phyloP scores from a whole-genome alignment of 2,113 vertebrate species.

The Chinchilla lanigera region DNA sequence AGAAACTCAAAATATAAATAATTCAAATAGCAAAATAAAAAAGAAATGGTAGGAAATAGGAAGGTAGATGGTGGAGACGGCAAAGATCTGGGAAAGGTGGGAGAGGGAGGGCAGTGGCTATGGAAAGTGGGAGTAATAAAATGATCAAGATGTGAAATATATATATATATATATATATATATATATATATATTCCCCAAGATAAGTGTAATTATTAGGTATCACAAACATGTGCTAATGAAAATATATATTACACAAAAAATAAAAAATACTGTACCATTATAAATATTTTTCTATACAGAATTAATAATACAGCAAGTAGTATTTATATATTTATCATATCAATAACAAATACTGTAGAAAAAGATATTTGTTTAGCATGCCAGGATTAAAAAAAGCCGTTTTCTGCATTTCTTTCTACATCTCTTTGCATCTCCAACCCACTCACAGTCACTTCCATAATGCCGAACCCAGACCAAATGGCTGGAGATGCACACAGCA shows the following conservation, averaged over 20 bases:
- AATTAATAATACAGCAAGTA: constrained; percentile 15
- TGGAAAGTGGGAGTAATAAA: background rate
- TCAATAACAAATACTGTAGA: background rate
- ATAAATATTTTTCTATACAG: background rate
- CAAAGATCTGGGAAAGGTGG: background rate
- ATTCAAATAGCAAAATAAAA: background rate
- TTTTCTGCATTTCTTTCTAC: background rate
- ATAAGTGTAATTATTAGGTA: background rate
- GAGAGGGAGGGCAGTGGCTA: background rate
- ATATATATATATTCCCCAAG: background rate
- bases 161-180: background rate
- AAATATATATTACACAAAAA: background rate
- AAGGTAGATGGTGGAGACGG: background rate
- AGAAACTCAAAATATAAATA: background rate
- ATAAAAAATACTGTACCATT: background rate
- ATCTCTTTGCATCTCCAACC: background rate
- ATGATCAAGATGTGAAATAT: background rate
- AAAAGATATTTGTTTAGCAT: background rate
- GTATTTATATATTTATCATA: constrained; percentile 49
- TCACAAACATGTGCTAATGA: background rate
- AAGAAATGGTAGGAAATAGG: background rate
- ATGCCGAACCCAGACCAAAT: background rate
- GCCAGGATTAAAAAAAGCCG: background rate
- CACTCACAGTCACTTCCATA: background rate
- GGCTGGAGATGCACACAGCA: background rate